A percentile compares a stretch with the other conserved stretches of the same genome.
phyloP scores from a whole-genome alignment of 2,888 invertebrate genomes.

The Rhagium mordax region DNA sequence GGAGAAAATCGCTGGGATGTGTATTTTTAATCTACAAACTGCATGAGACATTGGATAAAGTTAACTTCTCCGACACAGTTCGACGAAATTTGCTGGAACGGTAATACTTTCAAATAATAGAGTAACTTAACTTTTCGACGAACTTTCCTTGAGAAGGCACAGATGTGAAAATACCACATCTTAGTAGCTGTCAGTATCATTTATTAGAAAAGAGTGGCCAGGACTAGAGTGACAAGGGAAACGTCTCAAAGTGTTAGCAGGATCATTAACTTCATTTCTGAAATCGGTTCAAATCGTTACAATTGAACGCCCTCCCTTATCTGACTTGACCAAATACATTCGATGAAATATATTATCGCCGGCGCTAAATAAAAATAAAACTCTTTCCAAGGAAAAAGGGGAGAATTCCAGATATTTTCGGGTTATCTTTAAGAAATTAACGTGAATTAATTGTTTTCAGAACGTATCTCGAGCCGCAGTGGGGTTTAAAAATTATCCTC shows the following conservation, averaged over 20 bases:
- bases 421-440: neutral
- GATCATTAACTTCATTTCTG: conserved; percentile 58
- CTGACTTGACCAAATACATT: conserved; percentile 23
- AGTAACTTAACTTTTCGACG: conserved; percentile 22
- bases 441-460: neutral
- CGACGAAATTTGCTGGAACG: neutral
- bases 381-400: neutral
- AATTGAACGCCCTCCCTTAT: conserved; percentile 28
- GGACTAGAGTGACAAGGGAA: conserved; percentile 57
- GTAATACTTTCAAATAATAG: conserved; percentile 23
- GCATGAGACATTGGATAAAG: too few relatives aligned
- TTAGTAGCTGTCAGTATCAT: conserved; percentile 47
- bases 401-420: neutral
- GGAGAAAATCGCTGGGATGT: too few relatives aligned
- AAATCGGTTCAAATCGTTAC: conserved; percentile 46
- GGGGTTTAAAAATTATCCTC: neutral
- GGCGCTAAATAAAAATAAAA: conserved; percentile 15
- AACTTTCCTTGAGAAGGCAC: conserved; percentile 35
- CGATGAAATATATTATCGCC: conserved; percentile 22
- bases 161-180: conserved; percentile 44
- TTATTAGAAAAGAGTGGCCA: conserved; percentile 29
- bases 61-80: too few relatives aligned
- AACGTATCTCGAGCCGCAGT: neutral
- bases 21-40: too few relatives aligned
- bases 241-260: conserved; percentile 60